Percentiles rank a stretch among this genome's conserved stretches.
phyloP scores from a whole-genome alignment of 2,888 invertebrate species.

The Alentia gelatinosa region DNA sequence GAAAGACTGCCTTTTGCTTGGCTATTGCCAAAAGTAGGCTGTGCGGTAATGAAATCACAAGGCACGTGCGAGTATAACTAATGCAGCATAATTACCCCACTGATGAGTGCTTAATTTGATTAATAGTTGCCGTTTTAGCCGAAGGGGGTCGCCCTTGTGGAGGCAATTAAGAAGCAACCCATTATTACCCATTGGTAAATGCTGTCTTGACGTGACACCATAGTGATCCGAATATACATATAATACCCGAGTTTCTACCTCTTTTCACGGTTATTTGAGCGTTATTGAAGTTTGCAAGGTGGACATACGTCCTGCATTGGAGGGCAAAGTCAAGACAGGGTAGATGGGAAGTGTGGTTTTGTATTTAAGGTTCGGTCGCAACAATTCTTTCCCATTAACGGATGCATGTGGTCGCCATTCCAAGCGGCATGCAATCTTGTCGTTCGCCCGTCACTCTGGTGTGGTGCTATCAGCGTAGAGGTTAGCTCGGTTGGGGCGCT shows the following conservation, averaged over 20 bases:
- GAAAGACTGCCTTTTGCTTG: not conserved
- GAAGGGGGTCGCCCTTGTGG: not conserved
- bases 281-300: not conserved
- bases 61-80: conserved; percentile 24
- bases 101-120: conserved; percentile 34
- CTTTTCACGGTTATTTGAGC: not conserved
- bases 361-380: not conserved
- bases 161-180: not conserved
- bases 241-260: not conserved
- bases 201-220: not conserved
- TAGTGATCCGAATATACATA: not conserved
- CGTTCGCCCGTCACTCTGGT: not conserved
- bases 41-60: not conserved
- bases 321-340: not conserved
- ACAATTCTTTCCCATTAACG: not conserved
- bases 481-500: not conserved
- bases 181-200: not conserved
- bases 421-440: not conserved
- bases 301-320: not conserved
- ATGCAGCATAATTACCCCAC: conserved; percentile 13
- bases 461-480: not conserved
- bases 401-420: not conserved
- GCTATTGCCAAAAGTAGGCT: not conserved
- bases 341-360: not conserved
- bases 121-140: conserved; percentile 40